A percentile compares a stretch with the other conserved stretches of the same genome.
These are phyloP conservation scores for Embiotoca jacksoni DNA, from an alignment of 2,113 vertebrate species.

Conservation along the genomic window DNA sequence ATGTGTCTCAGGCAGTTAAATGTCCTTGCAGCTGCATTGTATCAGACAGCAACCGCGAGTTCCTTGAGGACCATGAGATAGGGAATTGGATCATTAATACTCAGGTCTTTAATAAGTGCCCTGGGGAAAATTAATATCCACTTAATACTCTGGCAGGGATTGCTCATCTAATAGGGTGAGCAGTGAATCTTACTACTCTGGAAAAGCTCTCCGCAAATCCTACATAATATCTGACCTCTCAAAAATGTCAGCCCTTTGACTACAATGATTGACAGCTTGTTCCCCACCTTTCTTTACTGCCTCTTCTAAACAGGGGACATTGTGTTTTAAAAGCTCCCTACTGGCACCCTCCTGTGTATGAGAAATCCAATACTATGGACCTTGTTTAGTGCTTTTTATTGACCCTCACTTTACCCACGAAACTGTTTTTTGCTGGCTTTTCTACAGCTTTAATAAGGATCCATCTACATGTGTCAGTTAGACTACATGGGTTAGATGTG, in stretches of 20 bases:
- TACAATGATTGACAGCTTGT: slow-evolving; percentile 40
- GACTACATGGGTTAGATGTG: slow-evolving; percentile 22
- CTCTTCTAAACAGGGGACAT: slow-evolving; percentile 15
- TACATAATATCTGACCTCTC: slow-evolving; percentile 32
- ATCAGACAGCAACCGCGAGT: slow-evolving; percentile 45
- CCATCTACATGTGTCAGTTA: slow-evolving; percentile 31
- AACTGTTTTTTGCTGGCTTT: slow-evolving; percentile 23
- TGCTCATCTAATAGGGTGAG: slow-evolving; percentile 69
- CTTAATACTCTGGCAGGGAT: slow-evolving; percentile 73
- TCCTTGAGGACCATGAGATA: slow-evolving; percentile 74
- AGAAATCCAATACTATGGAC: slow-evolving; percentile 65
- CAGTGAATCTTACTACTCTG: slow-evolving; percentile 41
- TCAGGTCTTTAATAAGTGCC: slow-evolving; percentile 79
- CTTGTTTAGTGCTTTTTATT: slow-evolving; percentile 55
- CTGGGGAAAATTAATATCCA: slow-evolving; percentile 82
- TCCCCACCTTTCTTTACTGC: slow-evolving; percentile 24
- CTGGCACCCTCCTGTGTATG: slow-evolving; percentile 31
- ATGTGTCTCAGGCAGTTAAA: slow-evolving; percentile 2
- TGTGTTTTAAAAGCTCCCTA: slow-evolving; percentile 52
- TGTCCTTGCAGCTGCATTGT: slow-evolving; percentile 24
- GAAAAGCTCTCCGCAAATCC: background rate
- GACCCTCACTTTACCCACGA: slow-evolving; percentile 48
- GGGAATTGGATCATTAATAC: slow-evolving; percentile 82
- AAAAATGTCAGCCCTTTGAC: slow-evolving; percentile 42
- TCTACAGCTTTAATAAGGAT: slow-evolving; percentile 31